These are phyloP conservation scores for Ammodytes marinus DNA, from an alignment of 2,113 vertebrate genomes.

Conservation along the genomic window DNA sequence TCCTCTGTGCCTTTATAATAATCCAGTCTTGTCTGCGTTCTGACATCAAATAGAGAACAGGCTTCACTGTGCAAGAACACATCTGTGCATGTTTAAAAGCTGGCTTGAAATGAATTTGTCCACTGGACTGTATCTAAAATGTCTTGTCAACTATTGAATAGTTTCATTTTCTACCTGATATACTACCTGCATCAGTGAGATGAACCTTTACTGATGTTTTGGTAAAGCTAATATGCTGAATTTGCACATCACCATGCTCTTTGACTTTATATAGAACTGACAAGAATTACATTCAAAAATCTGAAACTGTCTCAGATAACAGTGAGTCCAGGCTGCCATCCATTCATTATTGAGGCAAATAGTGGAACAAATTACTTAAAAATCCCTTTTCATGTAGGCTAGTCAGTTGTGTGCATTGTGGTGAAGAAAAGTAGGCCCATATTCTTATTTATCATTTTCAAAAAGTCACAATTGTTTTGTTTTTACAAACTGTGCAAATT, in stretches of 20 bases:
- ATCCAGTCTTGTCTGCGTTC: neutral
- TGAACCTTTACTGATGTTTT: no score
- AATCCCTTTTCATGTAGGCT: no score
- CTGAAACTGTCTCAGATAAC: no score
- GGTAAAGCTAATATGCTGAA: no score
- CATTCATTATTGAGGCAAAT: no score
- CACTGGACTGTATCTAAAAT: neutral
- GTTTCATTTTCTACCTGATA: neutral
- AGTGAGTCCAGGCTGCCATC: no score
- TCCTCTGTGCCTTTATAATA: constrained; percentile 17
- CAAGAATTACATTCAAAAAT: no score
- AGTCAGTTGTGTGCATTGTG: no score
- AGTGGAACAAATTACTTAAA: no score
- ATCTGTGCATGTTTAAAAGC: neutral
- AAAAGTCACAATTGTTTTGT: neutral
- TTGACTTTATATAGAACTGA: no score
- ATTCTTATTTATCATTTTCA: neutral
- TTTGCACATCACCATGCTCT: no score
- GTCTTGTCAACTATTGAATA: neutral
- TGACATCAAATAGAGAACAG: neutral
- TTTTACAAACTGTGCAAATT: neutral
- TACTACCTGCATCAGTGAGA: neutral
- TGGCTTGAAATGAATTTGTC: neutral
- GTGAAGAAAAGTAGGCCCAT: no score
- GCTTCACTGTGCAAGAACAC: neutral